phyloP scores from a whole-genome alignment of 2,888 invertebrate species.

The Xylophagus ater region DNA sequence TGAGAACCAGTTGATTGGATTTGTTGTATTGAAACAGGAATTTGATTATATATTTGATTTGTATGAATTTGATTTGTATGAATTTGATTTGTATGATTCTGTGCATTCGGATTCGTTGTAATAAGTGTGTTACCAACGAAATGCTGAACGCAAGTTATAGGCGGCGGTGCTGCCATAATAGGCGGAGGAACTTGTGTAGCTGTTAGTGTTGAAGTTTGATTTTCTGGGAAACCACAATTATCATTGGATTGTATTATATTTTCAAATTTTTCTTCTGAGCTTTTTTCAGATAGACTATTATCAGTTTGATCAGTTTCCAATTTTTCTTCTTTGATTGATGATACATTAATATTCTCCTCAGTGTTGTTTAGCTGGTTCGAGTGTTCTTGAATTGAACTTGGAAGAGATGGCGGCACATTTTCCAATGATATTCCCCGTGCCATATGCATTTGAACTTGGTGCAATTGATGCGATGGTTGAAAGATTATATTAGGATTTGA shows the following conservation, averaged over 20 bases:
- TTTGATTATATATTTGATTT: constrained; percentile 17
- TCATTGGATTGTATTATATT: constrained; percentile 14
- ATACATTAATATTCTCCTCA: not conserved
- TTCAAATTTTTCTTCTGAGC: constrained; percentile 14
- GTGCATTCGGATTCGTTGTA: constrained; percentile 16
- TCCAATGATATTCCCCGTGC: constrained; percentile 11
- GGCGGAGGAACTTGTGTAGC: constrained; percentile 19
- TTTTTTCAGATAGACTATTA: constrained; percentile 10
- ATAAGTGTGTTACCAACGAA: constrained; percentile 19
- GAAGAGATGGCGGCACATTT: constrained; percentile 5
- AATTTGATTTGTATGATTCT: constrained; percentile 17
- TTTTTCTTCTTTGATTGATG: constrained; percentile 4
- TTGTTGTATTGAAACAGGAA: constrained; percentile 19
- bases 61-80: too few relatives aligned
- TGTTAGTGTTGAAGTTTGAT: constrained; percentile 13
- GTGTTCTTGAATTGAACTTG: constrained; percentile 9
- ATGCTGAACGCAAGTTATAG: constrained; percentile 19
- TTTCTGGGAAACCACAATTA: constrained; percentile 8
- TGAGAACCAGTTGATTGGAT: constrained; percentile 15
- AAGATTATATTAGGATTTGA: constrained; percentile 18
- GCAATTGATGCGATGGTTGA: constrained; percentile 16
- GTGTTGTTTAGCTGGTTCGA: not conserved
- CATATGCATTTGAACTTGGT: constrained; percentile 18
- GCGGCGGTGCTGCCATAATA: constrained; percentile 19
- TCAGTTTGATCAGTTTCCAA: constrained; percentile 3